Conservation (phyloP, 2,888 invertebrate species). For the Xanthorhoe designata region DNA sequence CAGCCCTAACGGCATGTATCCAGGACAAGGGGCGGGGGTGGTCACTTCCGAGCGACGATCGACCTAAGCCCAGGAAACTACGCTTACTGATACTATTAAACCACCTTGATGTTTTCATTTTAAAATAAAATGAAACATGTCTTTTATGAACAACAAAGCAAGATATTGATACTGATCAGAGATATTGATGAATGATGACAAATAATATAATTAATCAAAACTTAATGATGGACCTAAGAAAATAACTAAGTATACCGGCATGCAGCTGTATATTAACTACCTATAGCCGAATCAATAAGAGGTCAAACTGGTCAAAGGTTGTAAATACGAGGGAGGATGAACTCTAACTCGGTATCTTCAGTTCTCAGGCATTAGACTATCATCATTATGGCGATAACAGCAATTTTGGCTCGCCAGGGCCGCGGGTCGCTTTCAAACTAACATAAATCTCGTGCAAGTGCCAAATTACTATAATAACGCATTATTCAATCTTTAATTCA, state of each 20-base stretch:
- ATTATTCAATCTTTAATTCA: conserved; percentile 41
- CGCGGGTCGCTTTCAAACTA: conserved; percentile 29
- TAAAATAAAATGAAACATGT: neutral
- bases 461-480: conserved; percentile 42
- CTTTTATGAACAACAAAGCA: too few species aligned
- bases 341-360: conserved; percentile 31
- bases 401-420: conserved; percentile 7
- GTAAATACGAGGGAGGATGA: conserved; percentile 16
- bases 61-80: conserved; percentile 39
- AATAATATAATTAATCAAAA: too few species aligned
- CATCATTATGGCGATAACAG: conserved; percentile 27
- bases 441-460: conserved; percentile 39
- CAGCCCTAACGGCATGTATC: conserved; percentile 40
- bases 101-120: conserved; percentile 25
- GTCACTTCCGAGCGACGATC: conserved; percentile 40
- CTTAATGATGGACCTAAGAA: too few species aligned
- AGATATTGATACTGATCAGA: too few species aligned
- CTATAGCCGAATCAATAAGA: neutral
- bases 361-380: conserved; percentile 30
- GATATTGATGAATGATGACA: too few species aligned
- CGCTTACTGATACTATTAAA: conserved; percentile 24
- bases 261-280: too few species aligned
- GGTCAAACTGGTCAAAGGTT: conserved; percentile 7
- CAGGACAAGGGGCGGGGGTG: conserved; percentile 44
- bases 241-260: too few species aligned